Evolutionary conservation across 2,113 vertebrate genomes (phyloP).

Genomic region (Clarias batrachus): DNA sequence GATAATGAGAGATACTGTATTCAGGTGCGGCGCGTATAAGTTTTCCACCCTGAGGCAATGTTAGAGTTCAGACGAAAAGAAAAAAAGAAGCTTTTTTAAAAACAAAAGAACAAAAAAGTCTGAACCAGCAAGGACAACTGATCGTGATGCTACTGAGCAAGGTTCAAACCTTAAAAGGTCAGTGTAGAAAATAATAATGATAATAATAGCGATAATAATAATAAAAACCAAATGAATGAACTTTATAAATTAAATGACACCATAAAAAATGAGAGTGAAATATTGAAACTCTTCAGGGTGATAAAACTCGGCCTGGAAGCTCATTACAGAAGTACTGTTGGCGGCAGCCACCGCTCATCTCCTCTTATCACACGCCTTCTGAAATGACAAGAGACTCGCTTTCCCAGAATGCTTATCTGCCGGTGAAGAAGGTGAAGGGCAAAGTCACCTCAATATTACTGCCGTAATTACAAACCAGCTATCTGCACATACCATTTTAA

Average conservation of each 20-base stretch:
- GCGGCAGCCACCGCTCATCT: background rate
- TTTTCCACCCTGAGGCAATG: background rate
- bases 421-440: background rate
- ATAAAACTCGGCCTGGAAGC: background rate
- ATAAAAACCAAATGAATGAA: background rate
- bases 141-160: background rate
- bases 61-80: background rate
- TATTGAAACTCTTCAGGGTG: background rate
- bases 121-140: background rate
- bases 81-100: background rate
- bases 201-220: background rate
- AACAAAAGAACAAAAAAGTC: background rate
- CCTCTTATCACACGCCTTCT: background rate
- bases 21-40: background rate
- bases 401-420: constrained; percentile 37
- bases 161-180: background rate
- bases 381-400: constrained; percentile 25
- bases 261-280: background rate
- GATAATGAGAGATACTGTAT: background rate
- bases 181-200: background rate
- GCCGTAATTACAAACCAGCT: constrained; percentile 27
- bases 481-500: background rate
- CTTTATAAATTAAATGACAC: background rate
- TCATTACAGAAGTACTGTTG: constrained; percentile 25
- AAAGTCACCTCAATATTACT: constrained; percentile 18